Conservation (phyloP, 2,113 vertebrate species). For the Marmota monax region DNA sequence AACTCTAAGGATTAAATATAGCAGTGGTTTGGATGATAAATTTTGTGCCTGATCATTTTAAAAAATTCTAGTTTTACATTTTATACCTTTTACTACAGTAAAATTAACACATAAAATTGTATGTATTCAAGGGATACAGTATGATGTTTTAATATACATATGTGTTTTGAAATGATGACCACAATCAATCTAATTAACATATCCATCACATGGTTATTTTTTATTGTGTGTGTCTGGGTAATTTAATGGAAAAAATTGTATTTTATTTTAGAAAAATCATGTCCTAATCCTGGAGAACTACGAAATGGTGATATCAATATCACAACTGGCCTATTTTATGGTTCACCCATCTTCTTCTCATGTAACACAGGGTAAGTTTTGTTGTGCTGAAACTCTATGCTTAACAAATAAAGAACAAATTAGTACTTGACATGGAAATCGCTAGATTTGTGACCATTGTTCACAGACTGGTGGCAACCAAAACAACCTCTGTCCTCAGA, state of each 20-base stretch:
- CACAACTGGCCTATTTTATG: slow-evolving; percentile 65
- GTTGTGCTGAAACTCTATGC: neutral
- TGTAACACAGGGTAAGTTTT: slow-evolving; percentile 87
- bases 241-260: neutral
- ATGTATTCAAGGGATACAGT: neutral
- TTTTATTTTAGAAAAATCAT: slow-evolving; percentile 80
- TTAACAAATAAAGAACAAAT: slow-evolving; percentile 24
- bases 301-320: slow-evolving; percentile 77
- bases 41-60: neutral
- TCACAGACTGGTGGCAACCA: neutral
- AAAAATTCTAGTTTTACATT: neutral
- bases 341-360: slow-evolving; percentile 76
- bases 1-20: neutral
- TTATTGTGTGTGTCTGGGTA: neutral
- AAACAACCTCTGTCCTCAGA: neutral
- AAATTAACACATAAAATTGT: neutral
- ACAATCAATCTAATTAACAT: neutral
- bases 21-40: neutral
- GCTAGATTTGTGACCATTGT: neutral
- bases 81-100: neutral
- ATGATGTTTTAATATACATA: neutral
- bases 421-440: neutral
- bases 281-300: slow-evolving; percentile 81
- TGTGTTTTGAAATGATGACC: neutral
- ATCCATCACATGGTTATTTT: neutral